Base-by-base conservation (phyloP, 2,888 invertebrate genomes). In the Aphodius sticticus region DNA sequence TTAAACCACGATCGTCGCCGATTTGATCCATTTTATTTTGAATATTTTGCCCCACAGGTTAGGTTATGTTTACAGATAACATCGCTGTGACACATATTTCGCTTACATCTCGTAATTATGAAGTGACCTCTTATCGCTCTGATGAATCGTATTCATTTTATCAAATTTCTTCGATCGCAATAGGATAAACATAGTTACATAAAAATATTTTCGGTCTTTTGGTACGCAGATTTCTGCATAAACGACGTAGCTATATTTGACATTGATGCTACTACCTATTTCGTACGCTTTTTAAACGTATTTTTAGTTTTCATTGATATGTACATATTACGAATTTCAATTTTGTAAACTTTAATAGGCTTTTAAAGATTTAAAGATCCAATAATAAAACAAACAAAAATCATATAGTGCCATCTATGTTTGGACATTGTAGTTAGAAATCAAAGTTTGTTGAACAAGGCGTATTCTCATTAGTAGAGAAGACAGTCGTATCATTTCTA, bases 1-100 rank as follows among this genome's bases (percentile, higher is more conserved):
- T 91, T 83, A 94, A 90, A 26, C 95, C 95, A 37, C 87, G 81
- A 16, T 86, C 86, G 77, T 85, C 85, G 9, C 69, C 6, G 69
- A 78, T 80, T 76, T 82, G 81, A 35, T 86, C 86, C 86, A 86
- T 86, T 83, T 83, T 85, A 16, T 76, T 70, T 71, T 38, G 53
- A 53, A 26, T 2, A 53, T 53, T 53, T 53, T 53, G 53, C 53
- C 53, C 53, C 14, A 36, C 75, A 72, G 26, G 16, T 53, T 69
- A 76, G 77, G 77, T 79, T 76, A 76, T 78, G 78, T 77, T 77
- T 70, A 69, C 70, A 38, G 53, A 53, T 53, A 53, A 53, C 53
- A 53, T 53, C 12, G 53, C 26, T 53, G 53, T 53, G 53, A 53
- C 53, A 53, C 9, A 53, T 38, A 38, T 53, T 53, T 53, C 12